Evolutionary conservation across 2,113 vertebrate species (phyloP), one percentile per base, ranked within the genome.

Genomic region (Cyprinus carpio): DNA sequence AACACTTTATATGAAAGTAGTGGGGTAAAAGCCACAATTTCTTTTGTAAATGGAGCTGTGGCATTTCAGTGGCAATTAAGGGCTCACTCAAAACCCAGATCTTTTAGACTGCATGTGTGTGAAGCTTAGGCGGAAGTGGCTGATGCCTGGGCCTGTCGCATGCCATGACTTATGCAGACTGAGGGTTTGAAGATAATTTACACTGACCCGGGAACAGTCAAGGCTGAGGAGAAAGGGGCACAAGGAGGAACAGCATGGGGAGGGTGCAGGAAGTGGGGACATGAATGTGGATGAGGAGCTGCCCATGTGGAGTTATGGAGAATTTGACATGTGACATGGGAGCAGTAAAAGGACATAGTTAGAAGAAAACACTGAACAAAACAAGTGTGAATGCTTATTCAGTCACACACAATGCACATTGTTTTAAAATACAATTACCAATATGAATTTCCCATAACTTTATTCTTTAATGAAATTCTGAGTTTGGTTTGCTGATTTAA

Each of bases 91-190:
- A 75, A 87, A 83, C 86, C 82, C 56, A 84, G 65, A 75, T 87
- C 86, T 84, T 84, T 87, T 82, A 87, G 86, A 84, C 80, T 49
- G 9, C 40, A 84, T 81, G 76, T 31, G 43, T 84, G 76, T 67
- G 34, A 80, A 78, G 56, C 25, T 43, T n/a, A 40, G 23, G 82
- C 34, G 37, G 23, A 13, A 20, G 12, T 75, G 76, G 67, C 31
- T 74, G 56, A 49, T 13, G 56, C 49, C 77, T 51, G 25, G 46
- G 56, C 15, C 37, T 72, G 81, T 77, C 20, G 25, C 16, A 12
- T 12, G 18, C 49, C n/a, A 16, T 87, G 31, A 87, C 51, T 37
- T 80, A 77, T 11, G 23, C 11, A 37, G 6, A 27, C 75, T 40
- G 5, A 18, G 46, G 64, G 23, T 18, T n/a, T 64, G 40, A 81